Evolutionary conservation across 2,888 invertebrate species (phyloP).

Genomic region (Tenthredo livida): DNA sequence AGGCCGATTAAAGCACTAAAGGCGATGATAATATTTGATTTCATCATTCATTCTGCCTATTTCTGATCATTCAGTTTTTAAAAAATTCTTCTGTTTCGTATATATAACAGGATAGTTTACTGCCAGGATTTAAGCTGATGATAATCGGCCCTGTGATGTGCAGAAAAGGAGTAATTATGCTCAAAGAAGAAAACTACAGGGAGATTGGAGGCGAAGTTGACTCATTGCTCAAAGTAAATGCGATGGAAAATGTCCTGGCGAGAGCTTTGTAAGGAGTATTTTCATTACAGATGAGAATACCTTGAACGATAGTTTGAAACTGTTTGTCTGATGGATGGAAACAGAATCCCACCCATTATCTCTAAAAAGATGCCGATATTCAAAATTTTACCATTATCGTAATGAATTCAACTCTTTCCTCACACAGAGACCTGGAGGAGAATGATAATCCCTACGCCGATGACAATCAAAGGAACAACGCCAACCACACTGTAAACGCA

Average conservation of each 20-base stretch:
- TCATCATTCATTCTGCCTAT: neutral
- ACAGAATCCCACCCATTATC: neutral
- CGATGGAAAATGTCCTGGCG: constrained; percentile 82
- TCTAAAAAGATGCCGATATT: neutral
- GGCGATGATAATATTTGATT: constrained; percentile 77
- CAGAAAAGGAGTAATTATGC: constrained; percentile 84
- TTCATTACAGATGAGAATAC: neutral
- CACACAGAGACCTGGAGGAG: constrained; percentile 77
- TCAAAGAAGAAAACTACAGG: constrained; percentile 82
- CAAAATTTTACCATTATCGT: neutral
- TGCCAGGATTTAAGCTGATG: constrained; percentile 83
- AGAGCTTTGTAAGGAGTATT: constrained; percentile 78
- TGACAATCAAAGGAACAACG: constrained; percentile 21
- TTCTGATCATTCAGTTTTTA: neutral
- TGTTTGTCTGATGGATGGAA: neutral
- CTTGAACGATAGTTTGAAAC: neutral
- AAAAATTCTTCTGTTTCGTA: neutral
- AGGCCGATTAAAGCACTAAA: constrained; percentile 81
- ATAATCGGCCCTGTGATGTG: constrained; percentile 86
- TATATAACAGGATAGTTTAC: constrained; percentile 65
- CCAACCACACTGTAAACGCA: constrained; percentile 24
- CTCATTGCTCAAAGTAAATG: constrained; percentile 81
- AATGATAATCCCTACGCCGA: constrained; percentile 77
- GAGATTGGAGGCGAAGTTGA: constrained; percentile 88
- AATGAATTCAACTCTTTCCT: constrained; percentile 24